Percentiles rank a stretch among this genome's conserved stretches.
These are phyloP conservation scores for Phalacrocorax carbo DNA, from an alignment of 2,113 vertebrate genomes.

Conservation along the genomic window DNA sequence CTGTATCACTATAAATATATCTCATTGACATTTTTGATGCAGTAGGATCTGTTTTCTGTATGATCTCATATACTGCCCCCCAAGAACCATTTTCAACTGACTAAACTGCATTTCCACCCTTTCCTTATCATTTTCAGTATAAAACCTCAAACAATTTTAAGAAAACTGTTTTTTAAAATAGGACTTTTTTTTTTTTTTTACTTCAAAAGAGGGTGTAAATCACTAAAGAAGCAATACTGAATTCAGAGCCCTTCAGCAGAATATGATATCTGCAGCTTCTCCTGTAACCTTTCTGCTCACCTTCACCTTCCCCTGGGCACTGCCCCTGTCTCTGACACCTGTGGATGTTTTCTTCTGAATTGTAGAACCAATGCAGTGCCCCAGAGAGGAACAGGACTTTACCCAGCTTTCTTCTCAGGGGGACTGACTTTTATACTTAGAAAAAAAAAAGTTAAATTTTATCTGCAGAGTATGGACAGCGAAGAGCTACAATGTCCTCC, in stretches of 20 bases:
- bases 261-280: not conserved
- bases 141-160: not conserved
- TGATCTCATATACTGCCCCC: not conserved
- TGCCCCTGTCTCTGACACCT: not conserved
- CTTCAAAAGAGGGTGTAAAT: not conserved
- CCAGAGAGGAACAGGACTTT: not conserved
- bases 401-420: not conserved
- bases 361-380: not conserved
- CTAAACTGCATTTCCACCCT: not conserved
- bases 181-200: not conserved
- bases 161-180: not conserved
- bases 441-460: not conserved
- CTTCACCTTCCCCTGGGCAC: not conserved
- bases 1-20: not conserved
- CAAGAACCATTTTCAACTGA: not conserved
- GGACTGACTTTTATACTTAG: not conserved
- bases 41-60: not conserved
- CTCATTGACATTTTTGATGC: not conserved
- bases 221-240: not conserved
- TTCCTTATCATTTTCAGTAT: not conserved
- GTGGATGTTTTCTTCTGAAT: not conserved
- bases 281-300: not conserved
- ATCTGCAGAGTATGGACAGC: not conserved
- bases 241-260: not conserved
- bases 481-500: not conserved